Evolutionary conservation across 2,797 vertebrate genomes (phyloP).

Genomic region (Geotrypetes seraphini): DNA sequence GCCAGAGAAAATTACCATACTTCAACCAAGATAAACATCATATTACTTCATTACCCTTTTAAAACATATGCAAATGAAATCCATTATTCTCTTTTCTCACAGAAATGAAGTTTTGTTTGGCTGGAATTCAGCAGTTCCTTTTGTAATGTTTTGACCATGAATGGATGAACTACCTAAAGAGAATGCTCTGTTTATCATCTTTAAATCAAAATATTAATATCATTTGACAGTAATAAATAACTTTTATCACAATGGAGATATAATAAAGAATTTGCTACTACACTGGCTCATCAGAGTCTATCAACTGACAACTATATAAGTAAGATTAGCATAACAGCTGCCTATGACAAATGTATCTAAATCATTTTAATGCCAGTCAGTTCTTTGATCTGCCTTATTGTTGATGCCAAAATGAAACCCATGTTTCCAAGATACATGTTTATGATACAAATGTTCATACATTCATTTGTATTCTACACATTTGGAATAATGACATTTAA

Average conservation of each 20-base stretch:
- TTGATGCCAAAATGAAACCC: slow-evolving; percentile 53
- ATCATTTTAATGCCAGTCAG: slow-evolving; percentile 63
- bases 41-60: slow-evolving; percentile 98
- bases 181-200: slow-evolving; percentile 70
- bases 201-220: slow-evolving; percentile 93
- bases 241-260: slow-evolving; percentile 93
- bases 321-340: slow-evolving; percentile 90
- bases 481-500: slow-evolving; percentile 46
- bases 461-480: slow-evolving; percentile 29
- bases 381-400: slow-evolving; percentile 71
- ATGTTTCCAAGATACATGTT: slow-evolving; percentile 51
- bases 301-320: slow-evolving; percentile 84
- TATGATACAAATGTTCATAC: slow-evolving; percentile 50
- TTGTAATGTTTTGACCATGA: slow-evolving; percentile 76
- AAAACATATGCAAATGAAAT: slow-evolving; percentile 95
- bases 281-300: slow-evolving; percentile 76
- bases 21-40: slow-evolving; percentile 96
- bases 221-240: slow-evolving; percentile 97
- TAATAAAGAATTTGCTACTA: slow-evolving; percentile 88
- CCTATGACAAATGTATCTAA: slow-evolving; percentile 86
- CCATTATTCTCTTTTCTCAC: slow-evolving; percentile 73
- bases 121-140: slow-evolving; percentile 68
- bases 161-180: slow-evolving; percentile 59
- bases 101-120: slow-evolving; percentile 82
- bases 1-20: slow-evolving; percentile 88